Evolutionary conservation across 1,140 invertebrate genomes (phyloP), one percentile per base, ranked within the genome.

Genomic region (Rhagoletis pomonella): DNA sequence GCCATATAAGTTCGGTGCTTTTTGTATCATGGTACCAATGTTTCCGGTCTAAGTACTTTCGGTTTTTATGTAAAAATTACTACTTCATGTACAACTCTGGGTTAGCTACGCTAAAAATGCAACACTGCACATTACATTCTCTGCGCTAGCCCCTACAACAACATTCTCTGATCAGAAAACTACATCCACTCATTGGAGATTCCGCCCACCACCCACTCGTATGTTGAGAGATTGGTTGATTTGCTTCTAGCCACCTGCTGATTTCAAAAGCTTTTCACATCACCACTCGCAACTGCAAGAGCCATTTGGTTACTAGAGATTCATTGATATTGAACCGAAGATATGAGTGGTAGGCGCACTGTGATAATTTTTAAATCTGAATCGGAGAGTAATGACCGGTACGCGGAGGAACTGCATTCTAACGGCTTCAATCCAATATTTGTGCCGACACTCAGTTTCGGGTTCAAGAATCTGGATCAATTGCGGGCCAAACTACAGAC

Each of bases 321-420:
- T 55, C 73, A n/a, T 55, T 81, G 50, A 81, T 17, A 81, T 58
- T 81, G 73, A 81, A 55, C 7, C 17, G 9, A 55, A 55, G 47
- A 42, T 19, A 88, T 88, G 87, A 91, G 88, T 88, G 90, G 88
- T 62, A 88, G 89, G 86, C 91, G 91, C 50, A 94, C 94, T 89
- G 93, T 94, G 47, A 93, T 95, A 73, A 91, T 95, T 88, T 94
- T 95, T 88, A 95, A 94, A 92, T 93, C 94, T 88, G 93, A 93
- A 88, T 94, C 94, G 84, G 94, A 94, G 86, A 94, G 94, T 62
- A 94, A 94, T 42, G 94, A 95, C 89, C 93, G 94, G 29, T 95
- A 95, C 88, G 90, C 93, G 64, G 93, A 92, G 87, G 93, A 92
- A 17, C 93, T 94, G 87, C 90, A 90, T 88, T 91, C 92, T 2